These are phyloP conservation scores for Natator depressus DNA, from an alignment of 2,113 vertebrate species.

Conservation along the genomic window DNA sequence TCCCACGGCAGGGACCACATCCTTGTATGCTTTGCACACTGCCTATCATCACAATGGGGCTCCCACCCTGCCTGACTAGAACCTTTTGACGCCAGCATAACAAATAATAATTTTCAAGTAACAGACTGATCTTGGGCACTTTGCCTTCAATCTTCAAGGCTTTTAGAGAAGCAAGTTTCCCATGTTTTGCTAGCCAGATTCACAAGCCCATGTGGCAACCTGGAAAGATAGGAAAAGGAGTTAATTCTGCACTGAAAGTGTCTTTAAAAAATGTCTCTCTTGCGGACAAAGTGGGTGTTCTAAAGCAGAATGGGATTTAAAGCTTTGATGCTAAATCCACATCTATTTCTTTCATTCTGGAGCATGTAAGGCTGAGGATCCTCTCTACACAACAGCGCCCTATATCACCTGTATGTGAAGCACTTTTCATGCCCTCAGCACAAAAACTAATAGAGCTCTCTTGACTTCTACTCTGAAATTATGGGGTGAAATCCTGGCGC, in stretches of 20 bases:
- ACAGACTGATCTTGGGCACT: neutral
- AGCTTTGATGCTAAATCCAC: neutral
- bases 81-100: neutral
- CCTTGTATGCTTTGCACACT: neutral
- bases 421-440: neutral
- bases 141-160: neutral
- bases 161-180: neutral
- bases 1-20: neutral
- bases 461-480: neutral
- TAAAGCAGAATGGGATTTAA: neutral
- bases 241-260: neutral
- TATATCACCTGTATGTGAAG: neutral
- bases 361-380: neutral
- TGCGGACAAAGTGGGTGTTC: neutral
- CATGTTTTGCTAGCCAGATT: neutral
- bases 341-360: neutral
- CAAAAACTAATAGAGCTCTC: neutral
- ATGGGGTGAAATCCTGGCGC: conserved; percentile 18
- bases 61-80: neutral
- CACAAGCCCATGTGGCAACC: neutral
- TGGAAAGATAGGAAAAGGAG: neutral
- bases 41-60: neutral
- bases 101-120: neutral
- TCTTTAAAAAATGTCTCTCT: neutral
- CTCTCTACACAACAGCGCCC: neutral